Conservation (phyloP, 1,140 invertebrate genomes). For the Elymnias hypermnestra region DNA sequence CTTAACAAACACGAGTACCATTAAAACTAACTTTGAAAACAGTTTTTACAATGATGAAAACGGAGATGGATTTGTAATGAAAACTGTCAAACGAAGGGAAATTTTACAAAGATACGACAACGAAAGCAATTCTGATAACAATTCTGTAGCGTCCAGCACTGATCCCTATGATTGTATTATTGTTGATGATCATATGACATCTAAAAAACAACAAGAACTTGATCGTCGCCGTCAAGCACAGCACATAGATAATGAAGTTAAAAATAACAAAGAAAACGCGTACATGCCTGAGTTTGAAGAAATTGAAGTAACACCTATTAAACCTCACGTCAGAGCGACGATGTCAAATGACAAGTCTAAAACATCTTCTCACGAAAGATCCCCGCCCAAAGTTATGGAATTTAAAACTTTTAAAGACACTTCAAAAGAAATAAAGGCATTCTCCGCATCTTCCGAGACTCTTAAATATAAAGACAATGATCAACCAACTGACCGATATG, state of each 20-base stretch:
- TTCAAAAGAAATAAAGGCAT: constrained; percentile 73
- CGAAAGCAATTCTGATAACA: constrained; percentile 77
- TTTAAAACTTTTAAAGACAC: constrained; percentile 75
- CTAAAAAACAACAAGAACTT: constrained; percentile 77
- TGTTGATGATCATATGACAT: constrained; percentile 82
- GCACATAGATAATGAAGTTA: constrained; percentile 57
- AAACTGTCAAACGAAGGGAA: constrained; percentile 81
- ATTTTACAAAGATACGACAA: constrained; percentile 83
- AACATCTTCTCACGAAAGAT: constrained; percentile 51
- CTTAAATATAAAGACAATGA: constrained; percentile 70
- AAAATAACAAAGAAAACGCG: constrained; percentile 66
- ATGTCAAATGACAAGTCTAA: constrained; percentile 62
- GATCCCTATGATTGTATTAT: constrained; percentile 85
- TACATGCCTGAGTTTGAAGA: constrained; percentile 72
- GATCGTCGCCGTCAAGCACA: constrained; percentile 63
- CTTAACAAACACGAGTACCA: constrained; percentile 71
- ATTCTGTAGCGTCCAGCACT: constrained; percentile 80
- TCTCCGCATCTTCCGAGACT: constrained; percentile 70
- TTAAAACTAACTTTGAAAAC: constrained; percentile 76
- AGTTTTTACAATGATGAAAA: constrained; percentile 79
- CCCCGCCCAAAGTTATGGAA: constrained; percentile 64
- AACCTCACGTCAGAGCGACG: constrained; percentile 66
- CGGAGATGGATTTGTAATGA: constrained; percentile 79
- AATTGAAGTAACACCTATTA: constrained; percentile 69
- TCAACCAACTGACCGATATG: constrained; percentile 56